Percentiles rank a stretch among this genome's conserved stretches.
Evolutionary conservation across 2,113 vertebrate species (phyloP).

Genomic region (Gnathonemus echidnorhynchus): DNA sequence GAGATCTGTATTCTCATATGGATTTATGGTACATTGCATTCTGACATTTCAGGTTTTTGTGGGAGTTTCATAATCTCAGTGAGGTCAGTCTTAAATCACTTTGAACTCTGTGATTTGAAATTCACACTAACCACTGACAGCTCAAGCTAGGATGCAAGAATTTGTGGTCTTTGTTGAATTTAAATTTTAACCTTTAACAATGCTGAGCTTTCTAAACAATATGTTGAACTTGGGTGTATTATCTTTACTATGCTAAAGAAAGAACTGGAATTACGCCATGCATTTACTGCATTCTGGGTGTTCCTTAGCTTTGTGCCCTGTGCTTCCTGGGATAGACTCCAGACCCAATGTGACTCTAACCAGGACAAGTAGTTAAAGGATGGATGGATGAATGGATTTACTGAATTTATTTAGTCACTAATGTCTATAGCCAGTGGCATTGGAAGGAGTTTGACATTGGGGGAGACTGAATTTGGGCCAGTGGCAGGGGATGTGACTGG

Average conservation of each 20-base stretch:
- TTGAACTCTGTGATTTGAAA: not conserved
- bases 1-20: not conserved
- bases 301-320: not conserved
- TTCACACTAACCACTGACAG: not conserved
- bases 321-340: not conserved
- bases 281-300: not conserved
- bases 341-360: not conserved
- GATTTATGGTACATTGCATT: not conserved
- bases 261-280: not conserved
- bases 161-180: not conserved
- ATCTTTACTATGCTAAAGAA: not conserved
- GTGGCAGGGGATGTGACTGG: not conserved
- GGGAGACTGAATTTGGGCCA: not conserved
- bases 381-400: not conserved
- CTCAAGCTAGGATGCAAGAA: not conserved
- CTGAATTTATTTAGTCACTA: not conserved
- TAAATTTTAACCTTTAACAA: not conserved
- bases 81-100: not conserved
- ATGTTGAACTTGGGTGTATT: not conserved
- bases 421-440: not conserved
- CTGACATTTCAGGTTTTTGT: not conserved
- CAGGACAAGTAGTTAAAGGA: not conserved
- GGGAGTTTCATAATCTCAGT: slow-evolving; percentile 1
- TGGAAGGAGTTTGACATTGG: not conserved
- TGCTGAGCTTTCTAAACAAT: not conserved